These are phyloP conservation scores for Piaya cayana DNA, from an alignment of 2,113 vertebrate genomes.

Conservation along the genomic window DNA sequence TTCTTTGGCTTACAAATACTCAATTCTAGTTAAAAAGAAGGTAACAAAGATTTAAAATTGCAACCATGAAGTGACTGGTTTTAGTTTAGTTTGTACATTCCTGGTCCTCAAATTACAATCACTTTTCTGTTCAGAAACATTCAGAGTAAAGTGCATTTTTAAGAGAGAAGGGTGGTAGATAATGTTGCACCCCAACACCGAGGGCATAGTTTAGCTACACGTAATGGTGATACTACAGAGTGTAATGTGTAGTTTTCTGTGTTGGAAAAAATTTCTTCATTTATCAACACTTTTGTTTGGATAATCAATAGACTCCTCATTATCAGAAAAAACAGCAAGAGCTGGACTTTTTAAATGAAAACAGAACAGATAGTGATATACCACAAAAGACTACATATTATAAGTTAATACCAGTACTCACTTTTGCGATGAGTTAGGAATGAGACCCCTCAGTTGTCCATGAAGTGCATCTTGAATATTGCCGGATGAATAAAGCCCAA, in stretches of 20 bases:
- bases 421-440: slow-evolving; percentile 82
- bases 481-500: slow-evolving; percentile 95
- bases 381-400: background rate
- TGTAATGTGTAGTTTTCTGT: background rate
- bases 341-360: slow-evolving; percentile 72
- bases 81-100: background rate
- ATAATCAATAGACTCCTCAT: background rate
- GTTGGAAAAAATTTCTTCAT: background rate
- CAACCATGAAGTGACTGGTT: background rate
- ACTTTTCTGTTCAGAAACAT: background rate
- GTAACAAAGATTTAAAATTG: background rate
- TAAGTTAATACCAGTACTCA: slow-evolving; percentile 75
- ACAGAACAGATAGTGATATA: background rate
- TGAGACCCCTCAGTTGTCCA: slow-evolving; percentile 91
- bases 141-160: background rate
- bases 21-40: background rate
- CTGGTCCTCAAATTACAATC: background rate
- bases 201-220: background rate
- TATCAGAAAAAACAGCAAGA: slow-evolving; percentile 70
- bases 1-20: background rate
- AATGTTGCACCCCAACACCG: background rate
- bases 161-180: background rate
- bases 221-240: background rate
- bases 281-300: background rate
- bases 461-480: slow-evolving; percentile 97